A percentile compares a stretch with the other conserved stretches of the same genome.
Conservation (phyloP, 1,140 invertebrate species). For the Phthorimaea operculella region DNA sequence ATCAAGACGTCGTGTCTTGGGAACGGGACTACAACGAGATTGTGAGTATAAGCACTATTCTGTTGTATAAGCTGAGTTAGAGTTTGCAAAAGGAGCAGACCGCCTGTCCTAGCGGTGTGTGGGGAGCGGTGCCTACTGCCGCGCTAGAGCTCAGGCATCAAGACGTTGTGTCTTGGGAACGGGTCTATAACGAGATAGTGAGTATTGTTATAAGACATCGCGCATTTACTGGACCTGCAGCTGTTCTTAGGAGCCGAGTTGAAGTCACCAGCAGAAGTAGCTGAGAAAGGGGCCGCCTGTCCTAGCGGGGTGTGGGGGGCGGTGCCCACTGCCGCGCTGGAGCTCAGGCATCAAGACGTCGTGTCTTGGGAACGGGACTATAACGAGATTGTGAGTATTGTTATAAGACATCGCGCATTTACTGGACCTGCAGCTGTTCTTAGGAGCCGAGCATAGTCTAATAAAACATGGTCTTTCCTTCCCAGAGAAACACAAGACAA, state of each 20-base stretch:
- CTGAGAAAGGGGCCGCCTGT: conserved; percentile 50
- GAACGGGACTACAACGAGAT: too few species aligned
- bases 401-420: conserved; percentile 89
- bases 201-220: conserved; percentile 85
- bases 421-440: conserved; percentile 93
- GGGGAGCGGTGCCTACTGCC: conserved; percentile 85
- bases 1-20: too few species aligned
- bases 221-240: conserved; percentile 93
- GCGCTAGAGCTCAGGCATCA: conserved; percentile 86
- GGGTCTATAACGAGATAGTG: conserved; percentile 80
- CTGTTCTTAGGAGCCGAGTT: conserved; percentile 90
- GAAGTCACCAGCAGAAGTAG: conserved; percentile 67
- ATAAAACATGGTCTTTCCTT: too few species aligned
- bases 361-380: conserved; percentile 77
- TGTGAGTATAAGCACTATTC: too few species aligned
- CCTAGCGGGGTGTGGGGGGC: conserved; percentile 75
- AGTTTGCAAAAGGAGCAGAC: conserved; percentile 48
- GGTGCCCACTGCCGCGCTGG: conserved; percentile 84
- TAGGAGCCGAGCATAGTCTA: too few species aligned
- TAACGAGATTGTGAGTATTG: conserved; percentile 77
- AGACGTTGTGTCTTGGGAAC: conserved; percentile 80
- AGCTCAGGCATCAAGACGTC: conserved; percentile 86
- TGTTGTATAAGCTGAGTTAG: too few species aligned
- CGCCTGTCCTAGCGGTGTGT: conserved; percentile 66
- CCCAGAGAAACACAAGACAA: too few species aligned